Evolutionary conservation across 2,797 vertebrate genomes (phyloP).

Genomic region (Anisognathus igniventris): DNA sequence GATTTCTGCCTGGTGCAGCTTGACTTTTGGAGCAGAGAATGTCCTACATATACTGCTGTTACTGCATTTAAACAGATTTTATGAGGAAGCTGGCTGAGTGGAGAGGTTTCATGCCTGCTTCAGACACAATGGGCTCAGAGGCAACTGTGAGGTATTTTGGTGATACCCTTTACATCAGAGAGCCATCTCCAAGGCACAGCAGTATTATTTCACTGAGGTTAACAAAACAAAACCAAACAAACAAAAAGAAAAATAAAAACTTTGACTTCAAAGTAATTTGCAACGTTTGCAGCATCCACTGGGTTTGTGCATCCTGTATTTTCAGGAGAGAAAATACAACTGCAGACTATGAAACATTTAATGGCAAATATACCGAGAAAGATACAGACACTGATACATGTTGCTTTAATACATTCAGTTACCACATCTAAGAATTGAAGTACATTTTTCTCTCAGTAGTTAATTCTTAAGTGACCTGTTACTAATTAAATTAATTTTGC

Average conservation of each 20-base stretch:
- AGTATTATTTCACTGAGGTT: not conserved
- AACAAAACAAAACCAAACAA: not conserved
- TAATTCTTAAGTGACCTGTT: not conserved
- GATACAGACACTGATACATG: not conserved
- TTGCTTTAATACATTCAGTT: not conserved
- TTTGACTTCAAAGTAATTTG: not conserved
- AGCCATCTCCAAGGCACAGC: not conserved
- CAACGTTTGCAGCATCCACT: not conserved
- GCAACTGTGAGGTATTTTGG: not conserved
- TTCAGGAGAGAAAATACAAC: not conserved
- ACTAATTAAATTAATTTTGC: not conserved
- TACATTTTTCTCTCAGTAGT: not conserved
- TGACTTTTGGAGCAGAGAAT: not conserved
- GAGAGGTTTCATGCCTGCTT: not conserved
- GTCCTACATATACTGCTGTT: accelerated
- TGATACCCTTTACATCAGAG: not conserved
- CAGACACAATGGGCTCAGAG: accelerated
- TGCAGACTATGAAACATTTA: not conserved
- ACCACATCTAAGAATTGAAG: not conserved
- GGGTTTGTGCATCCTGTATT: not conserved
- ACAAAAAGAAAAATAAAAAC: not conserved
- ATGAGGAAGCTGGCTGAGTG: not conserved
- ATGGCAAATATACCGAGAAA: not conserved
- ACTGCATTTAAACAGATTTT: not conserved
- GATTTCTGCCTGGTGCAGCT: not conserved